Percentiles rank a stretch among this genome's conserved stretches.
Evolutionary conservation across 2,797 vertebrate species (phyloP).

Genomic region (Manis pentadactyla): DNA sequence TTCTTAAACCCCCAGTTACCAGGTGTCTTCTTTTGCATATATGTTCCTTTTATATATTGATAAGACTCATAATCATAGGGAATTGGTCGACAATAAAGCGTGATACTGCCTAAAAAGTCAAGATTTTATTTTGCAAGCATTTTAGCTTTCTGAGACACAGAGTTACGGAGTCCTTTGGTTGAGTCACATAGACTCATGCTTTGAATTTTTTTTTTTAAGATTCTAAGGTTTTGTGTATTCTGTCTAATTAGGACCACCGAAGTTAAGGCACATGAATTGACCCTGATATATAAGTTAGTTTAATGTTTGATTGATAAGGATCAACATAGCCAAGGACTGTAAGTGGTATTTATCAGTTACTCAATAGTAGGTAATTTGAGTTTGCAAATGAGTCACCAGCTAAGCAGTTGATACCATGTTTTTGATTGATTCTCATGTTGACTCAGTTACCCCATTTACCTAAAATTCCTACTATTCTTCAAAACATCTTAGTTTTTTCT

Average conservation of each 20-base stretch:
- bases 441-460: background rate
- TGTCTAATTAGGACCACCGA: background rate
- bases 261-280: conserved; percentile 18
- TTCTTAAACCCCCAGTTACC: background rate
- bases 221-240: conserved; percentile 28
- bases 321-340: background rate
- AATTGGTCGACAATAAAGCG: background rate
- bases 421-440: background rate
- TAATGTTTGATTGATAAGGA: conserved; percentile 16
- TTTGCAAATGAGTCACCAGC: background rate
- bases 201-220: background rate
- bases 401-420: background rate
- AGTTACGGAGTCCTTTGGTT: background rate
- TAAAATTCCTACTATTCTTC: background rate
- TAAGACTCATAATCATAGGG: background rate
- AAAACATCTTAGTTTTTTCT: conserved; percentile 49
- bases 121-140: background rate
- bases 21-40: background rate
- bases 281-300: background rate
- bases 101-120: background rate
- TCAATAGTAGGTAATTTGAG: conserved; percentile 30
- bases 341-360: conserved; percentile 9
- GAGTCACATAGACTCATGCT: background rate
- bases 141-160: background rate
- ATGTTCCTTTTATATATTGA: background rate